Base-by-base conservation (phyloP, 2,113 vertebrate species). In the Thunnus maccoyii region DNA sequence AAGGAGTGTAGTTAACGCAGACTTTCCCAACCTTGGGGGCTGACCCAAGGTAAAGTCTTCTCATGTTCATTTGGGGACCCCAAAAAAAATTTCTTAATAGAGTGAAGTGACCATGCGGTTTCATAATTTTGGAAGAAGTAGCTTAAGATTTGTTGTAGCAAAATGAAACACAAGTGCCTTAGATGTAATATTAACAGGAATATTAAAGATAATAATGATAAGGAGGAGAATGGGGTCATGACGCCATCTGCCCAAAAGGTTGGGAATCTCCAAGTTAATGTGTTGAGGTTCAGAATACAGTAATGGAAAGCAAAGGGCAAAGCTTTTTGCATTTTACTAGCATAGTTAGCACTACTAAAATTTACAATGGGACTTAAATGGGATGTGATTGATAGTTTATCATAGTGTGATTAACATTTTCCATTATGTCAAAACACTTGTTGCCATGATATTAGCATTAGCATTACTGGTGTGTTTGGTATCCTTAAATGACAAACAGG, bases 231-330 rank as follows among this genome's bases (percentile, higher is more conserved):
- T 16, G 17, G 30, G 68, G 64, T 78, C 63, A 73, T 17, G n/a
- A n/a, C 60, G 67, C 17, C 62, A 36, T 78, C 60, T 73, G 56
- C 71, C 54, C 54, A 57, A 30, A 74, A 87, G 79, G 70, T 85
- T 86, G 74, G 79, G 68, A 86, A 86, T 71, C 56, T 86, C 57
- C 16, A 75, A 11, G 12, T 67, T 48, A 56, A 72, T 60, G 41
- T 64, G 15, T 44, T 67, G 27, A 60, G 51, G 41, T 54, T 52
- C 32, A 58, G 30, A 69, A 61, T 56, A n/a, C 18, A 36, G 6
- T 4, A 56, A 62, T 57, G 13, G 2, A 74, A 75, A 70, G 54
- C 3, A 11, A 56, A 30, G 14, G 4, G 36, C 9, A 41, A 8
- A 41, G 36, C 36, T 41, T 7, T 41, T 41, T 41, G 36, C 36